phyloP scores from a whole-genome alignment of 2,797 vertebrate species.

The Chromobotia macracanthus region DNA sequence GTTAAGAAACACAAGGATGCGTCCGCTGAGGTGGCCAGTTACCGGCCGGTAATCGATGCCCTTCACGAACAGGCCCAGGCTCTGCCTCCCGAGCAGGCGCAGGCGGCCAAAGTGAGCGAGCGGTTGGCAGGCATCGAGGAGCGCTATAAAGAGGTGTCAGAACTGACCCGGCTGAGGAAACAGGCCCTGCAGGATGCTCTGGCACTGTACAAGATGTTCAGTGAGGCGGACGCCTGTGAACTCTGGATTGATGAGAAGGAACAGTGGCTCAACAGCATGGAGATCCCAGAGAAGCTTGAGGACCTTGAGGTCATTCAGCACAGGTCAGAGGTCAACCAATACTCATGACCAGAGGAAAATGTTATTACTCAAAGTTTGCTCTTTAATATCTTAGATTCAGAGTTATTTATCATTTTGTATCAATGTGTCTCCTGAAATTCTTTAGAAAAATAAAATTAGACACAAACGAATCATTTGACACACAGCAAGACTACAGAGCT shows the following conservation, averaged over 20 bases:
- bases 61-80: conserved; percentile 88
- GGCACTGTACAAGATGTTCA: conserved; percentile 93
- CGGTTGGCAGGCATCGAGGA: conserved; percentile 92
- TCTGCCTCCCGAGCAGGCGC: conserved; percentile 79
- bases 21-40: conserved; percentile 90
- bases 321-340: conserved; percentile 72
- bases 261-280: conserved; percentile 91
- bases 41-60: conserved; percentile 87
- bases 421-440: too few relatives aligned
- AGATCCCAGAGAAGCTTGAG: conserved; percentile 88
- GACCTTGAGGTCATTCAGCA: conserved; percentile 89
- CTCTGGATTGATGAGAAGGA: conserved; percentile 98
- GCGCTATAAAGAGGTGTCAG: conserved; percentile 91
- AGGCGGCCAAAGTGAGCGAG: conserved; percentile 82
- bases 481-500: too few relatives aligned
- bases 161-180: conserved; percentile 90
- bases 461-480: too few relatives aligned
- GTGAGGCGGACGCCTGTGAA: conserved; percentile 91
- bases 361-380: not conserved
- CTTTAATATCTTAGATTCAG: not conserved
- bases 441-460: too few relatives aligned
- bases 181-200: conserved; percentile 96
- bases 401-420: too few relatives aligned
- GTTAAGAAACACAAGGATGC: conserved; percentile 98
- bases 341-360: not conserved